Evolutionary conservation across 2,888 invertebrate genomes (phyloP).

Genomic region (Caenorhabditis auriculariae): DNA sequence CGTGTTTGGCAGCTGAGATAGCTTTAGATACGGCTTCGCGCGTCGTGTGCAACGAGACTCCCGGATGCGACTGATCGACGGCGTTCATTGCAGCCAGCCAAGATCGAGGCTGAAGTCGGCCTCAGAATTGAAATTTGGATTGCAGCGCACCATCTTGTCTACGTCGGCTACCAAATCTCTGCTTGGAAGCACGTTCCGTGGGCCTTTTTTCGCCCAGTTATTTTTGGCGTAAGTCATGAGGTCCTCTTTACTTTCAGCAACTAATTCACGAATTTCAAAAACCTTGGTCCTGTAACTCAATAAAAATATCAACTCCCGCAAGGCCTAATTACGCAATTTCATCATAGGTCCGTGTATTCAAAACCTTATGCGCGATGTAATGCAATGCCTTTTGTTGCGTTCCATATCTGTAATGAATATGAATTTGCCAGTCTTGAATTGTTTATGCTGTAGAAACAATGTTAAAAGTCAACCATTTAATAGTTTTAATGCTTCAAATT

Average conservation of each 20-base stretch:
- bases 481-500: no score
- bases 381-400: conserved; percentile 5
- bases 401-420: conserved; percentile 9
- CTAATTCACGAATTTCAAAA: conserved; percentile 28
- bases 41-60: no score
- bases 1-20: no score
- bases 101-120: no score
- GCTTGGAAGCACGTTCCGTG: conserved; percentile 10
- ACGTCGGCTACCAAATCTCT: conserved; percentile 2
- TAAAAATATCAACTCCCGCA: background rate
- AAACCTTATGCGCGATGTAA: conserved; percentile 9
- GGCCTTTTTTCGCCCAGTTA: conserved; percentile 15
- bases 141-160: conserved; percentile 2
- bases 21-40: no score
- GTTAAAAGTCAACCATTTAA: no score
- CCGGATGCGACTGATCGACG: no score
- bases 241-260: conserved; percentile 17
- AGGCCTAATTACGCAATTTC: conserved; percentile 19
- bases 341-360: conserved; percentile 5
- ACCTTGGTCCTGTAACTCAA: conserved; percentile 21
- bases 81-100: no score
- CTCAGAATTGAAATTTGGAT: no score
- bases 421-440: background rate
- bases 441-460: no score
- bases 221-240: conserved; percentile 10